Base-by-base conservation (phyloP, 2,888 invertebrate genomes). In the Acrobasis consociella region DNA sequence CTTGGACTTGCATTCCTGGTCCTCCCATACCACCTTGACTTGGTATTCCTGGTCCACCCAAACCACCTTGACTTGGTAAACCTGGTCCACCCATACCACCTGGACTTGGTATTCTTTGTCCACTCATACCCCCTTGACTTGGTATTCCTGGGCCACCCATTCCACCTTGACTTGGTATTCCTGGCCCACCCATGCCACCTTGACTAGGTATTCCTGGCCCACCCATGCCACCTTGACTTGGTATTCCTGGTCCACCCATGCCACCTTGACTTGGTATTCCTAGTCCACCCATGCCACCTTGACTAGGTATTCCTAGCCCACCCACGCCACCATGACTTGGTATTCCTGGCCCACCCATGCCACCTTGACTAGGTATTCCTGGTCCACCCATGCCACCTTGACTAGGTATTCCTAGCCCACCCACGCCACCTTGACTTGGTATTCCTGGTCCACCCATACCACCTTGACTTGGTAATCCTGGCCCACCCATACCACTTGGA, bases 141-240 rank as follows among this genome's bases (percentile, higher is more conserved):
- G 38, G 50, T 1, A 50, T 13, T 5, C 60, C 60, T 17, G 16
- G 51, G 16, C 51, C 51, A 13, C n/a, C 31, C 0, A 22, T 17
- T 9, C 58, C 49, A 9, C 46, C n/a, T 31, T 62, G 56, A 0
- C 9, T 49, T 56, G 37, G 49, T 31, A 22, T 42, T 42, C 13
- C 58, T 22, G 2, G 39, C 15, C 11, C 37, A n/a, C 0, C 16
- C 5, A 56, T 22, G 8, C 58, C 66, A 37, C 17, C 51, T 64
- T 64, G 63, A 52, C 65, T 70, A 61, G 55, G 69, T 13, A 22
- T n/a, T 64, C 63, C 65, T 10, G 50, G 68, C 51, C 65, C 66
- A 31, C n/a, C 49, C 13, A 16, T 58, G n/a, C 60, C 61, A 51
- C 63, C 64, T 2, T 64, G 64, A 2, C 60, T 61, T 8, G 58